Conservation (phyloP, 2,888 invertebrate species). For the Drosophila phalerata region DNA sequence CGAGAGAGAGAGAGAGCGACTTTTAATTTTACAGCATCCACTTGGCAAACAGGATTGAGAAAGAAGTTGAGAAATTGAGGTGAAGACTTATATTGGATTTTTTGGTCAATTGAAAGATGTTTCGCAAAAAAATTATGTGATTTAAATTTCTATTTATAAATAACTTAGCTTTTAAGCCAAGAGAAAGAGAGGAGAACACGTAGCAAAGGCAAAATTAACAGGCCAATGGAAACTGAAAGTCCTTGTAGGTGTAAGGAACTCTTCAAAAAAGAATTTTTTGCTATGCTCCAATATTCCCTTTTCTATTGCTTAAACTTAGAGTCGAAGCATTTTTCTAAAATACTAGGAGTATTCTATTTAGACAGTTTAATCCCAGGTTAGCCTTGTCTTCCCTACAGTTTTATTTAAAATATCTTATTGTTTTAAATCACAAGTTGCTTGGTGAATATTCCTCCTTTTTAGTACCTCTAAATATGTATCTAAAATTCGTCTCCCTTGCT, state of each 20-base stretch:
- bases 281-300: too few relatives aligned
- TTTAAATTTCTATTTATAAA: slow-evolving; percentile 56
- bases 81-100: slow-evolving; percentile 43
- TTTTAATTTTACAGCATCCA: slow-evolving; percentile 37
- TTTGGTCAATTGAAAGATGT: slow-evolving; percentile 27
- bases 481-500: too few relatives aligned
- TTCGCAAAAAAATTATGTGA: slow-evolving; percentile 36
- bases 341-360: too few relatives aligned
- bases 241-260: background rate
- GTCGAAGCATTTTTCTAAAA: too few relatives aligned
- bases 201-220: slow-evolving; percentile 17
- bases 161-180: slow-evolving; percentile 30
- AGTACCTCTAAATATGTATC: too few relatives aligned
- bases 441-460: too few relatives aligned
- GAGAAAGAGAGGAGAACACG: background rate
- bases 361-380: too few relatives aligned
- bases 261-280: too few relatives aligned
- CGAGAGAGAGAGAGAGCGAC: slow-evolving; percentile 14
- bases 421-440: too few relatives aligned
- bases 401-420: too few relatives aligned
- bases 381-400: too few relatives aligned
- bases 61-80: slow-evolving; percentile 3
- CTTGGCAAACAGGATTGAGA: background rate
- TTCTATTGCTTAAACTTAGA: too few relatives aligned
- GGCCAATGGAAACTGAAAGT: slow-evolving; percentile 7